Evolutionary conservation across 2,888 invertebrate species (phyloP).

Genomic region (Acleris laterana): DNA sequence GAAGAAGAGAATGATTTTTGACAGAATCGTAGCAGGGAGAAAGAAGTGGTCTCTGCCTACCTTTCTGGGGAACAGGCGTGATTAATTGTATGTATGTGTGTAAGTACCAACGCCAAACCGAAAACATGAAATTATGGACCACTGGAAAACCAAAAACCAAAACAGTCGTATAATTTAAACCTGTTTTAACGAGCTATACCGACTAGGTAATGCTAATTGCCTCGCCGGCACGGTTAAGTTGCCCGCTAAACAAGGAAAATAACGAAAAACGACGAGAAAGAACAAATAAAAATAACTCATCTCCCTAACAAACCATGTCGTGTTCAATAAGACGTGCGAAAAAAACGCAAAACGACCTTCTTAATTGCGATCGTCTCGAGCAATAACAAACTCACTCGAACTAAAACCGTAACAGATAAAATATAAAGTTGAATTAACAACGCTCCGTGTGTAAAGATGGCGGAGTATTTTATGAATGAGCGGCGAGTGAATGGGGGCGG

Average conservation of each 20-base stretch:
- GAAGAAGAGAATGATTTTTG: too few species aligned
- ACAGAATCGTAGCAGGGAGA: too few species aligned
- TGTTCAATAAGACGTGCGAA: slow-evolving; percentile 19
- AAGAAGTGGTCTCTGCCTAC: too few species aligned
- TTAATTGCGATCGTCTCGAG: slow-evolving; percentile 18
- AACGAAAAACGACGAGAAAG: slow-evolving; percentile 11
- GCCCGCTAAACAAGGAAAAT: slow-evolving; percentile 16
- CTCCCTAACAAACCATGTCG: slow-evolving; percentile 36
- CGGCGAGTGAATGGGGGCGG: slow-evolving; percentile 66
- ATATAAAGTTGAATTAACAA: background rate
- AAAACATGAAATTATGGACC: background rate
- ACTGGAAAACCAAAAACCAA: background rate
- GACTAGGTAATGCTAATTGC: slow-evolving; percentile 5
- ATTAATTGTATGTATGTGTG: too few species aligned
- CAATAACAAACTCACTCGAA: background rate
- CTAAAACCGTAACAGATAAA: background rate
- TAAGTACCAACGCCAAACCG: too few species aligned
- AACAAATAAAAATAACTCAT: slow-evolving; percentile 36
- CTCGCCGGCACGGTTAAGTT: slow-evolving; percentile 8
- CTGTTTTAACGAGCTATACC: background rate
- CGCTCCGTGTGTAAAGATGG: slow-evolving; percentile 3
- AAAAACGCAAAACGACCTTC: slow-evolving; percentile 29
- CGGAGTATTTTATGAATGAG: slow-evolving; percentile 67
- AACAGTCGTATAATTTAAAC: background rate
- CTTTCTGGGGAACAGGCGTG: too few species aligned